Evolutionary conservation across 2,888 invertebrate species (phyloP).

Genomic region (Scaptomyza flava): DNA sequence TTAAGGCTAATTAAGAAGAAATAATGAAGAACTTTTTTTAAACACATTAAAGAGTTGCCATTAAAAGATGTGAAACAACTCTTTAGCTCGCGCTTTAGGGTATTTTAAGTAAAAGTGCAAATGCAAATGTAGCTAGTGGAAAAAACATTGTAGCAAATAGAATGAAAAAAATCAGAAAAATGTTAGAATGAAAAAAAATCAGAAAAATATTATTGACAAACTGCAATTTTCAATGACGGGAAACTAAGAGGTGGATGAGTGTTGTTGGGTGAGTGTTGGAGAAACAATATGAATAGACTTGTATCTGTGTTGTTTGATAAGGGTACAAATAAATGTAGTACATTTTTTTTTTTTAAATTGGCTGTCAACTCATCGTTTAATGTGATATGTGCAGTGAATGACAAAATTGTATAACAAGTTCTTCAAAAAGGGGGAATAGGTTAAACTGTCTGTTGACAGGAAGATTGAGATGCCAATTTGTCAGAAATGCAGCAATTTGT

Average conservation of each 20-base stretch:
- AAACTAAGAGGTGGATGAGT: not conserved
- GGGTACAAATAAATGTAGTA: conserved; percentile 42
- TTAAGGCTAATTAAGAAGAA: too few species aligned
- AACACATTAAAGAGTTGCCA: not conserved
- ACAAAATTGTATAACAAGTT: conserved; percentile 24
- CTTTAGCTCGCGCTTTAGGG: not conserved
- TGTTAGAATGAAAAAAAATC: conserved; percentile 40
- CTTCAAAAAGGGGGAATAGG: not conserved
- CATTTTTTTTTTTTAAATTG: conserved; percentile 67
- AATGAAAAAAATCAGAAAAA: conserved; percentile 36
- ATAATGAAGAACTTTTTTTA: too few species aligned
- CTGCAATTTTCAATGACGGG: conserved; percentile 30
- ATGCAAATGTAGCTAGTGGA: conserved; percentile 10
- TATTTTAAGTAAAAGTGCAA: conserved; percentile 8
- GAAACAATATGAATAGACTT: not conserved
- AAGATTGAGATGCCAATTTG: conserved; percentile 62
- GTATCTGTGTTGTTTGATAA: conserved; percentile 32
- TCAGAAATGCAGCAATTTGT: conserved; percentile 51
- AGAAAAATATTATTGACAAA: conserved; percentile 58
- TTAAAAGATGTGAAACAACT: not conserved
- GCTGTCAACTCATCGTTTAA: conserved; percentile 55
- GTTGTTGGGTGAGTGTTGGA: not conserved
- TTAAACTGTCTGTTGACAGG: conserved; percentile 52
- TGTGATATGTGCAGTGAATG: conserved; percentile 33
- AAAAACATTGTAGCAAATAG: not conserved